A percentile compares a stretch with the other conserved stretches of the same genome.
These are phyloP conservation scores for Artibeus jamaicensis DNA, from an alignment of 2,797 vertebrate species.

Conservation along the genomic window DNA sequence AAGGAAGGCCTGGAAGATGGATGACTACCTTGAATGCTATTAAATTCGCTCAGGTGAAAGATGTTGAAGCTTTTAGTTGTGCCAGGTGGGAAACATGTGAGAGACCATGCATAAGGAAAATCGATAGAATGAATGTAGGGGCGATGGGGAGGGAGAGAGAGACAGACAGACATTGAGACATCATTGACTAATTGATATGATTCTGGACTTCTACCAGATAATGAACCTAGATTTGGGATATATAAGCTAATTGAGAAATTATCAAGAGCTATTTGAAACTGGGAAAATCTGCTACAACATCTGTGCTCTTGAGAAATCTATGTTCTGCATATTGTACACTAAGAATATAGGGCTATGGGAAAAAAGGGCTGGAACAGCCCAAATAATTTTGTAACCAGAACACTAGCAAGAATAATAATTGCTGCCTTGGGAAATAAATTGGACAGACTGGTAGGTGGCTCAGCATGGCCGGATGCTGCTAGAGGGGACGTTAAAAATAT, in stretches of 20 bases:
- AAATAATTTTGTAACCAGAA: conserved; percentile 15
- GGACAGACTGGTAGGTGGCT: background rate
- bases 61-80: background rate
- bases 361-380: background rate
- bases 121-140: background rate
- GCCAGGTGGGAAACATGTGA: background rate
- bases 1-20: background rate
- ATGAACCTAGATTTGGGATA: background rate
- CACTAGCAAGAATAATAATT: background rate
- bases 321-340: background rate
- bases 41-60: background rate
- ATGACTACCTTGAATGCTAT: background rate
- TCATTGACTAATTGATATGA: background rate
- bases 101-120: background rate
- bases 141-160: background rate
- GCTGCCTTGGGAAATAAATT: conserved; percentile 1
- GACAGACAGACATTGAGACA: background rate
- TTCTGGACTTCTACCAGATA: background rate
- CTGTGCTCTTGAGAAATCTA: conserved; percentile 3
- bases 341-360: background rate
- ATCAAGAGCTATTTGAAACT: background rate
- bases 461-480: background rate
- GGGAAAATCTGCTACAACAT: background rate
- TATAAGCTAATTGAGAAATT: background rate
- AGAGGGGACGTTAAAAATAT: background rate